These are phyloP conservation scores for Ganaspis sp. DNA, from an alignment of 1,140 invertebrate species.

Conservation along the genomic window DNA sequence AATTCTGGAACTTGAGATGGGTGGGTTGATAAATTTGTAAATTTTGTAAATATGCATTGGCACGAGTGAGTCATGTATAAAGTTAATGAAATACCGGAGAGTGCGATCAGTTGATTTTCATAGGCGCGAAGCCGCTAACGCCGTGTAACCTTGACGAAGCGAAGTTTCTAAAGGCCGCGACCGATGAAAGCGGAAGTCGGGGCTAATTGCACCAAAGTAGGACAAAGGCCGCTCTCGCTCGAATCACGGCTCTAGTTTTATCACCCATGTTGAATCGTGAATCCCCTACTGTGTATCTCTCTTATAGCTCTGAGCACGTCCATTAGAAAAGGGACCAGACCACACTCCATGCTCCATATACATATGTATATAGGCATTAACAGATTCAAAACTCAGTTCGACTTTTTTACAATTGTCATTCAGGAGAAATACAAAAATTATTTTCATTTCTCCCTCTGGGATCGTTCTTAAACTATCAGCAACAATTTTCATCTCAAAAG, in stretches of 20 bases:
- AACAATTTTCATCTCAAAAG: no score
- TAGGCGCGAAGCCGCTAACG: background rate
- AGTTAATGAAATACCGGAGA: background rate
- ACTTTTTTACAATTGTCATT: background rate
- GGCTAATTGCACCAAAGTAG: constrained; percentile 60
- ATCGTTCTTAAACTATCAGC: no score
- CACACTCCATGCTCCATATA: background rate
- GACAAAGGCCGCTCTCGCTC: constrained; percentile 57
- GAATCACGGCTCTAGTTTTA: constrained; percentile 14
- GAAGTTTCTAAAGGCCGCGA: constrained; percentile 62
- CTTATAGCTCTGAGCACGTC: background rate
- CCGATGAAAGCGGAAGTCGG: constrained; percentile 61
- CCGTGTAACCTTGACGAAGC: constrained; percentile 61
- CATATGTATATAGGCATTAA: no score
- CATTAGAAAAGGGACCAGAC: background rate
- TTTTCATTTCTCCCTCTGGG: no score
- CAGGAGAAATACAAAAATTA: no score
- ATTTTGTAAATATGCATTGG: background rate
- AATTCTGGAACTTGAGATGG: no score
- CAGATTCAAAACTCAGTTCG: background rate
- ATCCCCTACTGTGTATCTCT: constrained; percentile 25
- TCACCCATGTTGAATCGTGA: constrained; percentile 13
- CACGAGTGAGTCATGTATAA: constrained; percentile 33
- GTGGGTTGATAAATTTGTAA: background rate
- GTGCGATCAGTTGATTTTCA: constrained; percentile 12